phyloP scores from a whole-genome alignment of 35 echinoderm and acorn worm species.

The Heliocidaris tuberculata region DNA sequence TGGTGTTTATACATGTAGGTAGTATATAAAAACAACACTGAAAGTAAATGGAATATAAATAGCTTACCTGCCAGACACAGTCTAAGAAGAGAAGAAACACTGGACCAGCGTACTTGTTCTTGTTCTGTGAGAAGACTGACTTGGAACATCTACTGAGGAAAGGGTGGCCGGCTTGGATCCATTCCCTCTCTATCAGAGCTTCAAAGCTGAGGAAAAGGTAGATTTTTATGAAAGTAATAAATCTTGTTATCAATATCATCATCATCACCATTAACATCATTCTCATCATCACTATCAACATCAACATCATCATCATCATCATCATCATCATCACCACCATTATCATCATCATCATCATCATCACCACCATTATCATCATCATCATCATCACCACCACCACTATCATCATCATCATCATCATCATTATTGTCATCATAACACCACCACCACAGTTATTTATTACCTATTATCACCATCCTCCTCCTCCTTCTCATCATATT shows the following conservation, averaged over 20 bases:
- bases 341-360: too few species aligned
- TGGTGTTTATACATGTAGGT: too few species aligned
- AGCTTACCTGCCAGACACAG: constrained; percentile 95
- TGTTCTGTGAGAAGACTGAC: constrained; percentile 67
- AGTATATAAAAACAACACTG: too few species aligned
- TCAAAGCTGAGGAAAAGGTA: constrained; percentile 70
- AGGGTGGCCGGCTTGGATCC: constrained; percentile 92
- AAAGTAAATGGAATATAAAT: background rate
- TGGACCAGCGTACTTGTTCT: constrained; percentile 79
- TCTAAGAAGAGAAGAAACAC: constrained; percentile 91
- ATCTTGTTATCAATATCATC: background rate
- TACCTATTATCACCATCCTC: background rate
- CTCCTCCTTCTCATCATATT: too few species aligned
- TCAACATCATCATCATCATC: background rate
- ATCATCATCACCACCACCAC: too few species aligned
- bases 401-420: too few species aligned
- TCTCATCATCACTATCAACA: background rate
- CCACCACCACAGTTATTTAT: too few species aligned
- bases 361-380: too few species aligned
- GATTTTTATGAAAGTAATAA: background rate
- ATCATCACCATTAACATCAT: background rate
- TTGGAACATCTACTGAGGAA: constrained; percentile 88
- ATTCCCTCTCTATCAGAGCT: constrained; percentile 89
- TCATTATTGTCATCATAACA: too few species aligned
- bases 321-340: too few species aligned